Percentiles rank a stretch among this genome's conserved stretches.
Conservation (phyloP, 2,113 vertebrate species). For the Pteronura brasiliensis region DNA sequence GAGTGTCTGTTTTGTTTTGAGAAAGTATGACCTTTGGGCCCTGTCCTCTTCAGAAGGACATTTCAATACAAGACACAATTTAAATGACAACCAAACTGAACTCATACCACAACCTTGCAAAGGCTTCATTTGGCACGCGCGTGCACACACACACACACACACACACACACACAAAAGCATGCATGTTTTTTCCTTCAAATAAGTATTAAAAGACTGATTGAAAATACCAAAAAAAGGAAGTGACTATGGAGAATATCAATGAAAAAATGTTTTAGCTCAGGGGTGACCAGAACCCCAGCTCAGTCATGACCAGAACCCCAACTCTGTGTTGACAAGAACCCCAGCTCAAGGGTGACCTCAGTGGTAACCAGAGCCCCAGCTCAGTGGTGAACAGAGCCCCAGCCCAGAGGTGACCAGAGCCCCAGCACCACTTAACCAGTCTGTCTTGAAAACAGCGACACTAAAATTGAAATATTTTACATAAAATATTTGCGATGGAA, state of each 20-base stretch:
- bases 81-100: slow-evolving; percentile 28
- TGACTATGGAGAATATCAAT: background rate
- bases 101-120: background rate
- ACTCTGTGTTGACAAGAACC: background rate
- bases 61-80: background rate
- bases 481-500: background rate
- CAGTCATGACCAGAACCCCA: background rate
- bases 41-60: background rate
- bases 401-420: background rate
- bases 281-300: background rate
- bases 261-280: background rate
- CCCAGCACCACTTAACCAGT: background rate
- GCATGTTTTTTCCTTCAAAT: background rate
- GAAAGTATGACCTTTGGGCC: background rate
- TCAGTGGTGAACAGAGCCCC: background rate
- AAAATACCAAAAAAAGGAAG: background rate
- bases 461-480: background rate
- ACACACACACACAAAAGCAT: background rate
- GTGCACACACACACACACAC: background rate
- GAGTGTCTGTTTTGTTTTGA: slow-evolving; percentile 56
- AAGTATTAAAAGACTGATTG: background rate
- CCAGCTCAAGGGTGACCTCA: background rate
- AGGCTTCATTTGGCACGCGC: background rate
- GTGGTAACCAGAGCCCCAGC: background rate
- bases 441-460: background rate